phyloP scores from a whole-genome alignment of 2,797 vertebrate genomes.

The Brachymystax lenok region DNA sequence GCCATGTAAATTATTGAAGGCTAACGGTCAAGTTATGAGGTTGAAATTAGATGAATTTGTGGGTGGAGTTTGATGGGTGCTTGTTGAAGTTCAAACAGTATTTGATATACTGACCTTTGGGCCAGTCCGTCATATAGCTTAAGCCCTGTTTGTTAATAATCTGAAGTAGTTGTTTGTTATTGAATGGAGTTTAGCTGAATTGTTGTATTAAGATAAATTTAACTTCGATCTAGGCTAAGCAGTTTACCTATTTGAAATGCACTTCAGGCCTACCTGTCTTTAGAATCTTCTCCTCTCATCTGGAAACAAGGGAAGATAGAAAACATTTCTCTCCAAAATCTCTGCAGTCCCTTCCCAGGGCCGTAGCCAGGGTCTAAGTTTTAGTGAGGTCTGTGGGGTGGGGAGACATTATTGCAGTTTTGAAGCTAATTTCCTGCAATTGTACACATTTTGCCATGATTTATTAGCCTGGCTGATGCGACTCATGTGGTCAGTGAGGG shows the following conservation, averaged over 20 bases:
- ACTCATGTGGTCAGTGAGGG: too few species aligned
- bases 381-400: too few species aligned
- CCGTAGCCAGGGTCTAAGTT: too few species aligned
- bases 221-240: too few species aligned
- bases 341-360: not conserved
- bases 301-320: not conserved
- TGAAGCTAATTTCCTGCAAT: too few species aligned
- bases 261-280: not conserved
- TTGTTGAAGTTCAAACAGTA: slow-evolving; percentile 26
- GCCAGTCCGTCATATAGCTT: slow-evolving; percentile 32
- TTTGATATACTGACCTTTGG: slow-evolving; percentile 37
- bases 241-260: too few species aligned
- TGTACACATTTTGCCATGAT: too few species aligned
- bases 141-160: not conserved
- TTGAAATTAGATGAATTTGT: slow-evolving; percentile 31
- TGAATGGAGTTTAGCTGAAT: slow-evolving; percentile 18
- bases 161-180: not conserved
- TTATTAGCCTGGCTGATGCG: too few species aligned
- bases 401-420: too few species aligned
- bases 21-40: slow-evolving; percentile 22
- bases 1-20: slow-evolving; percentile 21
- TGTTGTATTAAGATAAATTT: too few species aligned
- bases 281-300: not conserved
- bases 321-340: not conserved
- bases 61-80: slow-evolving; percentile 10